These are phyloP conservation scores for Caenorhabditis parvicauda DNA, from an alignment of 2,888 invertebrate species.

Conservation along the genomic window DNA sequence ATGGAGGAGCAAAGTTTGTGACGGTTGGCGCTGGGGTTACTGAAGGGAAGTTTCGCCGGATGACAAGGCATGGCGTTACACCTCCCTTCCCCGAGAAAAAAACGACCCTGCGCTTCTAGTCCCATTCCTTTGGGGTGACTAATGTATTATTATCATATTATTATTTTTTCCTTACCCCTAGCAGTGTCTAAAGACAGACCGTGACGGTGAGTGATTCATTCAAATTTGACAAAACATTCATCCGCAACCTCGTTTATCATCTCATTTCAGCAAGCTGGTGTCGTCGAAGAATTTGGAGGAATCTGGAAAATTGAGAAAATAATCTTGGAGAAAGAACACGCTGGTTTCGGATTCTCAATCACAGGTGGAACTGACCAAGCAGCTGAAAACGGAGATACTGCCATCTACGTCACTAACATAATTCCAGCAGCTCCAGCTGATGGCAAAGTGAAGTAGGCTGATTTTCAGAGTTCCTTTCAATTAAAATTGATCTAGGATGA, in stretches of 20 bases:
- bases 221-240: too few species aligned
- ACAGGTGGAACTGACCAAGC: slow-evolving; percentile 74
- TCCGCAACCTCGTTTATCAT: background rate
- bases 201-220: slow-evolving; percentile 47
- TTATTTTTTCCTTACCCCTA: slow-evolving; percentile 29
- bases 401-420: slow-evolving; percentile 49
- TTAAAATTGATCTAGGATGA: slow-evolving; percentile 70
- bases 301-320: slow-evolving; percentile 60
- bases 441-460: slow-evolving; percentile 39
- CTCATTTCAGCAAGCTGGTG: slow-evolving; percentile 37
- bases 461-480: background rate
- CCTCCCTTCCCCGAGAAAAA: too few species aligned
- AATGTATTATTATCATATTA: background rate
- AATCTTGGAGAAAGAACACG: slow-evolving; percentile 70
- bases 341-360: slow-evolving; percentile 82
- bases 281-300: slow-evolving; percentile 47
- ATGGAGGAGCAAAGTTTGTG: too few species aligned
- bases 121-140: too few species aligned
- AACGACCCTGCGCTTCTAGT: too few species aligned
- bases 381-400: slow-evolving; percentile 37
- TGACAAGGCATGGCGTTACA: too few species aligned
- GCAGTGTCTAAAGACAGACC: slow-evolving; percentile 43
- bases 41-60: too few species aligned
- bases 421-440: slow-evolving; percentile 47
- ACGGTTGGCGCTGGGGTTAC: too few species aligned